Evolutionary conservation across 1,140 invertebrate genomes (phyloP).

Genomic region (Drosophila yakuba): DNA sequence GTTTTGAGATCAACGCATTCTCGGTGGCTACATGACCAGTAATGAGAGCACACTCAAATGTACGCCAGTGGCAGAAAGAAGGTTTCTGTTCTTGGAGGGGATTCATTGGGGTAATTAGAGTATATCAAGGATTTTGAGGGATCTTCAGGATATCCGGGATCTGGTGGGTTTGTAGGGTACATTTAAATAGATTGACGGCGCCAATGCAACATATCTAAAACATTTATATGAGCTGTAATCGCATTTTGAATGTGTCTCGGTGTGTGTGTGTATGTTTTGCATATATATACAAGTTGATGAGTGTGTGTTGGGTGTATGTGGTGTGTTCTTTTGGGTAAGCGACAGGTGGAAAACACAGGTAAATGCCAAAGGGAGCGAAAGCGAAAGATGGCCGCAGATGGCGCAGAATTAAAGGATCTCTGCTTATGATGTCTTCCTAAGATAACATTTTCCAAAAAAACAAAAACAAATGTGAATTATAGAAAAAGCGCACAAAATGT

Average conservation of each 20-base stretch:
- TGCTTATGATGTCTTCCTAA: not conserved
- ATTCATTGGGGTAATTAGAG: not conserved
- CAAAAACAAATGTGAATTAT: not conserved
- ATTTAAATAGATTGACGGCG: slow-evolving; percentile 24
- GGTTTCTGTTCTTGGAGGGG: not conserved
- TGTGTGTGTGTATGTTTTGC: not conserved
- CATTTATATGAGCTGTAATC: slow-evolving; percentile 23
- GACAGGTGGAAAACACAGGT: slow-evolving; percentile 6
- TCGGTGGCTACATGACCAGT: not conserved
- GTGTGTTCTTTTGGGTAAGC: slow-evolving; percentile 15
- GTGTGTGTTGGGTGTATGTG: slow-evolving; percentile 2
- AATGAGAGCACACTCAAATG: slow-evolving; percentile 48
- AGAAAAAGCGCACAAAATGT: not conserved
- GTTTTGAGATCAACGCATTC: not conserved
- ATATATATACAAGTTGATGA: slow-evolving; percentile 2
- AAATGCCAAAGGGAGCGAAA: slow-evolving; percentile 8
- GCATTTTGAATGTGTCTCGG: not conserved
- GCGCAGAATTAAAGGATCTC: not conserved
- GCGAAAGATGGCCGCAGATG: slow-evolving; percentile 4
- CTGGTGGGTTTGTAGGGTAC: not conserved
- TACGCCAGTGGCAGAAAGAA: slow-evolving; percentile 40
- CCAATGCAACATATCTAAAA: slow-evolving; percentile 28
- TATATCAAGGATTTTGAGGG: not conserved
- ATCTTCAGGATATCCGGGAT: not conserved
- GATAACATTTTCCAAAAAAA: not conserved